These are phyloP conservation scores for Drosophila tsacasi DNA, from an alignment of 1,140 invertebrate species.

Conservation along the genomic window DNA sequence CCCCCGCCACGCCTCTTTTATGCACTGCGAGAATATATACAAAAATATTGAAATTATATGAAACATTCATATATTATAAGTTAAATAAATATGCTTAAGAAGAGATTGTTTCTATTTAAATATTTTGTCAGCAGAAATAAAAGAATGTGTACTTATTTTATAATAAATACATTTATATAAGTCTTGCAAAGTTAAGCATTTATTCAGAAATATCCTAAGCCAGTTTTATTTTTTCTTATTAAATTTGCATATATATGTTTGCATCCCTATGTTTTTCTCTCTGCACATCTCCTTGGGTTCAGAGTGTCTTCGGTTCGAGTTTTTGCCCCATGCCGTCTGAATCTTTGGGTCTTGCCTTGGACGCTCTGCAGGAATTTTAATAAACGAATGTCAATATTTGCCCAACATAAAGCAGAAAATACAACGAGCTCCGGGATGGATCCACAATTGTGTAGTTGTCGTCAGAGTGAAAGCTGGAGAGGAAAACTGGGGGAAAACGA, in stretches of 20 bases:
- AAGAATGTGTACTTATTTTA: too few species aligned
- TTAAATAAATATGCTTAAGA: not conserved
- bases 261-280: not conserved
- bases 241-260: not conserved
- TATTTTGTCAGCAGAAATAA: too few species aligned
- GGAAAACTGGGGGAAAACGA: not conserved
- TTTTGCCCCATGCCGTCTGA: conserved; percentile 35
- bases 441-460: conserved; percentile 31
- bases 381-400: conserved; percentile 84
- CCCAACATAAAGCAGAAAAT: conserved; percentile 83
- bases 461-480: conserved; percentile 7
- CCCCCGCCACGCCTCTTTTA: conserved; percentile 15
- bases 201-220: not conserved
- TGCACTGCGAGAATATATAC: not conserved
- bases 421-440: conserved; percentile 51
- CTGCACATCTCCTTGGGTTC: conserved; percentile 13
- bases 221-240: not conserved
- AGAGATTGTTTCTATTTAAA: too few species aligned
- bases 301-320: conserved; percentile 37
- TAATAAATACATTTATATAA: too few species aligned
- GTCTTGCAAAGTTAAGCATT: too few species aligned
- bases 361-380: conserved; percentile 78
- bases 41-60: not conserved
- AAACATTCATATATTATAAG: not conserved
- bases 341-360: conserved; percentile 53